These are phyloP conservation scores for Ophion slaviceki DNA, from an alignment of 2,888 invertebrate genomes.

Conservation along the genomic window DNA sequence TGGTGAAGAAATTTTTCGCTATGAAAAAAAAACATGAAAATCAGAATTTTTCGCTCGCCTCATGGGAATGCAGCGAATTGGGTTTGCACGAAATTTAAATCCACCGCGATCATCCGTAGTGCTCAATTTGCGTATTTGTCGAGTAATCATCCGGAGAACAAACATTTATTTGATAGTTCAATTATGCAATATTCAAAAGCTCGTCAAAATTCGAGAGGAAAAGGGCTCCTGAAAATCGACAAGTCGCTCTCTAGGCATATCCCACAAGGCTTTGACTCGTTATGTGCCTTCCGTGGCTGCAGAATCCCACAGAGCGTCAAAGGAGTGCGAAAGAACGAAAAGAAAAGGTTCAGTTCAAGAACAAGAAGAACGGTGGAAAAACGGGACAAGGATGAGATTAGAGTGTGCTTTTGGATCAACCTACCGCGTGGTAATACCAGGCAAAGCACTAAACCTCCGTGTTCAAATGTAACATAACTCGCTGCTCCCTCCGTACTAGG, in stretches of 20 bases:
- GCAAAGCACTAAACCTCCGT: constrained; percentile 69
- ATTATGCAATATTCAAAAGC: neutral
- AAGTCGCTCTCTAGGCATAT: neutral
- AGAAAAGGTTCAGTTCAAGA: constrained; percentile 35
- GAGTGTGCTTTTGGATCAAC: constrained; percentile 33
- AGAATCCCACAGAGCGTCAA: constrained; percentile 9
- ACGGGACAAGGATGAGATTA: constrained; percentile 36
- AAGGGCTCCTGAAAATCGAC: neutral
- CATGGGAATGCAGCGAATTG: neutral
- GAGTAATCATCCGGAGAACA: neutral
- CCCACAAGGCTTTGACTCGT: constrained; percentile 30
- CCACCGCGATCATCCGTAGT: neutral
- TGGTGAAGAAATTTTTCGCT: too few species aligned
- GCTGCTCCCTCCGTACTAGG: constrained; percentile 3
- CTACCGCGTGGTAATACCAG: constrained; percentile 20
- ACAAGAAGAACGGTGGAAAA: constrained; percentile 30
- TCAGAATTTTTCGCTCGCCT: too few species aligned
- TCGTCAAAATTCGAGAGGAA: neutral
- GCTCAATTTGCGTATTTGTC: neutral
- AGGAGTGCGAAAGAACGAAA: constrained; percentile 4
- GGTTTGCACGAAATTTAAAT: neutral
- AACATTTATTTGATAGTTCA: neutral
- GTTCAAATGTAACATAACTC: constrained; percentile 64
- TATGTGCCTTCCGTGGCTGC: neutral
- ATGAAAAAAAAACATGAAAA: too few species aligned